Percentiles rank a stretch among this genome's conserved stretches.
phyloP scores from a whole-genome alignment of 1,140 invertebrate genomes.

The Mylabris phalerata region DNA sequence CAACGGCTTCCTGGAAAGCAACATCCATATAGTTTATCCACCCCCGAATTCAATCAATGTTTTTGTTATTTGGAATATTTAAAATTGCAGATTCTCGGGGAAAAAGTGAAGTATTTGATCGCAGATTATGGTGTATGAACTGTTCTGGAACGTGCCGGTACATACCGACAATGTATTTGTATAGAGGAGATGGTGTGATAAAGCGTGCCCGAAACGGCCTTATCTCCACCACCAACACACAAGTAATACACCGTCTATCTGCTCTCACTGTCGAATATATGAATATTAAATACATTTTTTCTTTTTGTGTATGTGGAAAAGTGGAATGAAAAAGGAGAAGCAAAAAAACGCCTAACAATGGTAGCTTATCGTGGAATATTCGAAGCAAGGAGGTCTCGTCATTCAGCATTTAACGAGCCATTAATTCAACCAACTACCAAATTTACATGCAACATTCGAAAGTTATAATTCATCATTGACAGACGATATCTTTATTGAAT shows the following conservation, averaged over 20 bases:
- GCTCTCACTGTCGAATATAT: neutral
- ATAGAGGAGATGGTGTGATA: neutral
- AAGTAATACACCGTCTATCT: neutral
- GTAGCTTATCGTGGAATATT: no score
- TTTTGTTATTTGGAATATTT: neutral
- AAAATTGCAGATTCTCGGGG: neutral
- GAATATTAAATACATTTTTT: neutral
- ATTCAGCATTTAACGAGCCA: no score
- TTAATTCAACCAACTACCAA: no score
- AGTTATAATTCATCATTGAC: no score
- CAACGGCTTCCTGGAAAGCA: conserved; percentile 65
- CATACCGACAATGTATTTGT: neutral
- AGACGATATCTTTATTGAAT: no score
- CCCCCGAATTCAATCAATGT: no score
- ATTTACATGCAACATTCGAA: no score
- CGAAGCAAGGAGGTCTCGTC: no score
- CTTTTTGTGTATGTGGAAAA: no score
- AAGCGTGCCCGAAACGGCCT: conserved; percentile 2
- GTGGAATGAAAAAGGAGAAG: no score
- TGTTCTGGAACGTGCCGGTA: neutral
- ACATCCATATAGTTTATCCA: neutral
- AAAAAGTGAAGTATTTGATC: neutral
- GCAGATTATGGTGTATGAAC: no score
- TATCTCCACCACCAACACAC: neutral
- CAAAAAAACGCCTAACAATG: no score